phyloP scores from a whole-genome alignment of 1,140 invertebrate species.

The Acromyrmex echinatior region DNA sequence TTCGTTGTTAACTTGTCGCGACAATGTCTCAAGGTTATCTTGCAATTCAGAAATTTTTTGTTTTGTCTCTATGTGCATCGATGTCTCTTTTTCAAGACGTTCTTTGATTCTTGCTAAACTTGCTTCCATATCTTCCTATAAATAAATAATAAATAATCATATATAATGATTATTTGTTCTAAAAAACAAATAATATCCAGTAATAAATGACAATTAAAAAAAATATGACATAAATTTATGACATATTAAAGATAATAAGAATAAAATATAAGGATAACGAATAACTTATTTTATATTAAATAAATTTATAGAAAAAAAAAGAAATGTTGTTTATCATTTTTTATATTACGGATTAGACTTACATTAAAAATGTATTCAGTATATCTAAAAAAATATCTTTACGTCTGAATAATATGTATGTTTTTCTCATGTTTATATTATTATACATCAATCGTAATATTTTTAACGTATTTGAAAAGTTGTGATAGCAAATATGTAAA shows the following conservation, averaged over 20 bases:
- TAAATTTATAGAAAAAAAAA: not conserved
- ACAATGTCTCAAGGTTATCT: constrained; percentile 85
- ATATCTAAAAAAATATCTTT: not conserved
- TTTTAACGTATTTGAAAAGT: not conserved
- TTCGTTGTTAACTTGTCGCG: constrained; percentile 92
- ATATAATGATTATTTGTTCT: not conserved
- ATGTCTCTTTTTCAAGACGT: constrained; percentile 95
- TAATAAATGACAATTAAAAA: not conserved
- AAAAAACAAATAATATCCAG: not conserved
- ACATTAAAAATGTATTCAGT: not conserved
- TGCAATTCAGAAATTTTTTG: constrained; percentile 92
- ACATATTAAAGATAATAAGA: not conserved
- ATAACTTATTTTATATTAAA: not conserved
- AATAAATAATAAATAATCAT: constrained; percentile 14
- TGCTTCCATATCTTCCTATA: constrained; percentile 94
- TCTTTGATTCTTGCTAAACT: constrained; percentile 94
- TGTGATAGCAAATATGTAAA: not conserved
- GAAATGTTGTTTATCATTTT: not conserved
- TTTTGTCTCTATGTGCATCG: constrained; percentile 94
- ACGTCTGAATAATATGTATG: not conserved
- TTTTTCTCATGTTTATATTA: not conserved
- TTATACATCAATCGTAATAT: not conserved
- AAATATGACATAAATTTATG: not conserved
- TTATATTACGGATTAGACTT: not conserved
- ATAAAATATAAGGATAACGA: too few relatives aligned